Evolutionary conservation across 2,888 invertebrate genomes (phyloP).

Genomic region (Amaurobius ferox): DNA sequence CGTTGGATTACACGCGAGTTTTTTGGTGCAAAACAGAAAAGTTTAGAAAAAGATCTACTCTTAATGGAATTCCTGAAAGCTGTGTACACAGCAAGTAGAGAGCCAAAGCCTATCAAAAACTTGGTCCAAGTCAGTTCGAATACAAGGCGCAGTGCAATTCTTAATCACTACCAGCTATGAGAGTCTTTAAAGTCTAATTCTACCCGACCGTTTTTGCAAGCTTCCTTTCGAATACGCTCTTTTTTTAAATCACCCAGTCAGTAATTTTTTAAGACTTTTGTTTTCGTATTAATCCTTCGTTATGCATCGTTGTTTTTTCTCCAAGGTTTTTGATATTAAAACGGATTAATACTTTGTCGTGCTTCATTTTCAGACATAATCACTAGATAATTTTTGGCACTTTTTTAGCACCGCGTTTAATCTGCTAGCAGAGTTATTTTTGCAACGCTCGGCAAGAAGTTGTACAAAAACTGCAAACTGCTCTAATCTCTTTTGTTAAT

Average conservation of each 20-base stretch:
- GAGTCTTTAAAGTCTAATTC: slow-evolving; percentile 64
- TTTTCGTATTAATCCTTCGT: slow-evolving; percentile 65
- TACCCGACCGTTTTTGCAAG: slow-evolving; percentile 33
- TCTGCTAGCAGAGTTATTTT: slow-evolving; percentile 64
- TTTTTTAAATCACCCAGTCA: slow-evolving; percentile 41
- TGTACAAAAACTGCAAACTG: slow-evolving; percentile 61
- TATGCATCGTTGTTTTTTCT: slow-evolving; percentile 49
- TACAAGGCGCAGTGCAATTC: slow-evolving; percentile 31
- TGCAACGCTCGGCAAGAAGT: slow-evolving; percentile 53
- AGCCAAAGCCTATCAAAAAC: slow-evolving; percentile 23
- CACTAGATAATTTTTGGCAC: slow-evolving; percentile 69
- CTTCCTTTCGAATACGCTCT: slow-evolving; percentile 13
- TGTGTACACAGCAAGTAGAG: slow-evolving; percentile 33
- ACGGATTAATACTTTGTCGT: slow-evolving; percentile 67
- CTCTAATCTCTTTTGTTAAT: slow-evolving; percentile 70
- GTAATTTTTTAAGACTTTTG: slow-evolving; percentile 70
- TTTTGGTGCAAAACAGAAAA: slow-evolving; percentile 20
- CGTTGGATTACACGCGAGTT: slow-evolving; percentile 9
- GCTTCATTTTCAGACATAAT: slow-evolving; percentile 69
- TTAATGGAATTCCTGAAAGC: slow-evolving; percentile 36
- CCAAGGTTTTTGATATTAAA: slow-evolving; percentile 68
- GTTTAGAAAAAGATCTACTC: slow-evolving; percentile 27
- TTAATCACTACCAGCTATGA: slow-evolving; percentile 51
- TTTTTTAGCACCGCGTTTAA: slow-evolving; percentile 59
- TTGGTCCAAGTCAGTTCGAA: slow-evolving; percentile 18